Evolutionary conservation across 2,113 vertebrate species (phyloP).

Genomic region (Callorhinus ursinus): DNA sequence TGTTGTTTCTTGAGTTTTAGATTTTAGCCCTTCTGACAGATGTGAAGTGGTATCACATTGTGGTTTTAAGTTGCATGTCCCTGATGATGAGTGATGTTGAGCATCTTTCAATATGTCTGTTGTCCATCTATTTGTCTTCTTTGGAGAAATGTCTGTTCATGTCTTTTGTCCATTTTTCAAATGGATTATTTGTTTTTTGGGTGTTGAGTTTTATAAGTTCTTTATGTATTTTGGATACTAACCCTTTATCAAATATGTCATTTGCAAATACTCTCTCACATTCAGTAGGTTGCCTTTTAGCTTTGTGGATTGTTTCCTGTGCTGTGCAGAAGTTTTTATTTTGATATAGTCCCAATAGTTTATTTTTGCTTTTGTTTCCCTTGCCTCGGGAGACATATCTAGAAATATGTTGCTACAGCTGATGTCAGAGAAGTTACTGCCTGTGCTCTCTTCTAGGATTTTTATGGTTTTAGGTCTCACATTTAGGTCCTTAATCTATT

Average conservation of each 20-base stretch:
- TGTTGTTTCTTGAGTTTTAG: neutral
- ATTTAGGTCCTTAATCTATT: neutral
- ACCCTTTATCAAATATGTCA: neutral
- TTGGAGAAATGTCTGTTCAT: neutral
- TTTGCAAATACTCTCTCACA: neutral
- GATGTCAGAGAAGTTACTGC: neutral
- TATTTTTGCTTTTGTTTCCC: neutral
- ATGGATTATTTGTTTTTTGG: neutral
- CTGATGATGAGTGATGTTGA: neutral
- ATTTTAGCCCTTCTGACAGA: neutral
- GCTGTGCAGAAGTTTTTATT: neutral
- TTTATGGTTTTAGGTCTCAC: neutral
- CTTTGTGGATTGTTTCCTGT: neutral
- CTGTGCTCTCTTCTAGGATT: neutral
- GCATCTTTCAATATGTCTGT: neutral
- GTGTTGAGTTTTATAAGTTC: neutral
- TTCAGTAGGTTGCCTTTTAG: neutral
- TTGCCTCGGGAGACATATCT: neutral
- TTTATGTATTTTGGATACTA: neutral
- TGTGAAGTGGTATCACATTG: neutral
- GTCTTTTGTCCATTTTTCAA: neutral
- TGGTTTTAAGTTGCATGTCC: neutral
- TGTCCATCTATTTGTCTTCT: neutral
- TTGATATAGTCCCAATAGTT: neutral
- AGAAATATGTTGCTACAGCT: neutral